These are phyloP conservation scores for Sarcophaga variegata DNA, from an alignment of 2,888 invertebrate species.

Conservation along the genomic window DNA sequence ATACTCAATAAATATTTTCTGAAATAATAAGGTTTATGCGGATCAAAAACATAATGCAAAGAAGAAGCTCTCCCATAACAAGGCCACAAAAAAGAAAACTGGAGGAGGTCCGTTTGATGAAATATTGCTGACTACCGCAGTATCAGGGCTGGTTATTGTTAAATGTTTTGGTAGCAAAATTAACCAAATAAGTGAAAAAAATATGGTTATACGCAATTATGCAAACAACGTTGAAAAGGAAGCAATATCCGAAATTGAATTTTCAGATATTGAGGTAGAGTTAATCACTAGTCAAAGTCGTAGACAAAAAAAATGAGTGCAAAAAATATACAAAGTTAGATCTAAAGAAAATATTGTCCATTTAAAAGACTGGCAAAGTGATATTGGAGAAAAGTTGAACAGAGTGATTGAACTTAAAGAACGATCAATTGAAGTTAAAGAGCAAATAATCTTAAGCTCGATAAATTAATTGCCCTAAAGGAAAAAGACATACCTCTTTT, in stretches of 20 bases:
- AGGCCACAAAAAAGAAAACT: conserved; percentile 50
- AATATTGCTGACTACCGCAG: conserved; percentile 46
- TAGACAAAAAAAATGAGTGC: conserved; percentile 14
- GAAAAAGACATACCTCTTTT: conserved; percentile 23
- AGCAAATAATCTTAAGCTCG: conserved; percentile 43
- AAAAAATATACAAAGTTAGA: conserved; percentile 31
- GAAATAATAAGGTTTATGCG: conserved; percentile 45
- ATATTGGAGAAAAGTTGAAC: conserved; percentile 32
- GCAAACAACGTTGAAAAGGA: conserved; percentile 2
- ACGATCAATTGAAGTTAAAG: conserved; percentile 44
- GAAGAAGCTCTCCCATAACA: conserved; percentile 61
- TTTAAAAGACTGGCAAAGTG: conserved; percentile 38
- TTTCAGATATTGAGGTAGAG: conserved; percentile 13
- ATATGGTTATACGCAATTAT: background rate
- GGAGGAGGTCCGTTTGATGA: conserved; percentile 60
- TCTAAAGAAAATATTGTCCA: conserved; percentile 36
- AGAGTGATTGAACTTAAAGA: conserved; percentile 41
- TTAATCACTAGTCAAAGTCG: conserved; percentile 12
- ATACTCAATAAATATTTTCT: conserved; percentile 14
- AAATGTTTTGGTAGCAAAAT: conserved; percentile 34
- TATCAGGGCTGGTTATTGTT: conserved; percentile 41
- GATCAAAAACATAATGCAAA: conserved; percentile 64
- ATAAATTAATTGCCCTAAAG: conserved; percentile 38
- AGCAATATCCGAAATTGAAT: conserved; percentile 30
- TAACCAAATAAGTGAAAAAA: no score